A percentile compares a stretch with the other conserved stretches of the same genome.
phyloP scores from a whole-genome alignment of 2,113 vertebrate species.

The Speoplatyrhinus poulsoni region DNA sequence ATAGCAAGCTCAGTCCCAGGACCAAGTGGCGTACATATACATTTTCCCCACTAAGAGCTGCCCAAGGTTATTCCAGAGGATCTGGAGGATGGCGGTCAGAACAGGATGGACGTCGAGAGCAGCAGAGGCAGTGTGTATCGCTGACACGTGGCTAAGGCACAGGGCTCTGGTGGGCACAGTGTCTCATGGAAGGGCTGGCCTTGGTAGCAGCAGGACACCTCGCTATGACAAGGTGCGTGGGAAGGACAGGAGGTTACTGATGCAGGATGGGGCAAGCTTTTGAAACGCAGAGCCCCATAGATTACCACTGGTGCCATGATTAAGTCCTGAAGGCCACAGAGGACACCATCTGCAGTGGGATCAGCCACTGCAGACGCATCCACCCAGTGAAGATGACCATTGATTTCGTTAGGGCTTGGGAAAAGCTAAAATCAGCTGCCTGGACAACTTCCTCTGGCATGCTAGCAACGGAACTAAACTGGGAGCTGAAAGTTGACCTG shows the following conservation, averaged over 20 bases:
- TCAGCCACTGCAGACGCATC: neutral
- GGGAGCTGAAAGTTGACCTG: slow-evolving; percentile 1
- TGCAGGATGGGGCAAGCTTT: neutral
- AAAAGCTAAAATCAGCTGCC: slow-evolving; percentile 17
- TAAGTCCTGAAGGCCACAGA: neutral
- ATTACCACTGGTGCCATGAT: too few species aligned
- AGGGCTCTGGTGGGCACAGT: neutral
- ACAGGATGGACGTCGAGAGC: neutral
- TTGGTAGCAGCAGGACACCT: neutral
- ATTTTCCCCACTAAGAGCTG: too few species aligned
- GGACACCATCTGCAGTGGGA: neutral
- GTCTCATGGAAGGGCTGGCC: neutral
- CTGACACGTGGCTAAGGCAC: neutral
- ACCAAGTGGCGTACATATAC: too few species aligned
- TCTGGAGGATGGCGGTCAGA: too few species aligned
- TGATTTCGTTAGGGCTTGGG: too few species aligned
- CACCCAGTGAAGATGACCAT: neutral
- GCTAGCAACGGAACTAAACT: neutral
- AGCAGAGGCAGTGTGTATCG: neutral
- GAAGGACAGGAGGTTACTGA: neutral
- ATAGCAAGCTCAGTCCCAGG: too few species aligned
- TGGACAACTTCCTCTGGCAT: neutral
- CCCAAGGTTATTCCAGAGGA: too few species aligned
- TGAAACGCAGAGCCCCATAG: too few species aligned
- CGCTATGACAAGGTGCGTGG: neutral